Conservation (phyloP, 92 coral and sea anemone genomes). For the Zoanthus solanderi region DNA sequence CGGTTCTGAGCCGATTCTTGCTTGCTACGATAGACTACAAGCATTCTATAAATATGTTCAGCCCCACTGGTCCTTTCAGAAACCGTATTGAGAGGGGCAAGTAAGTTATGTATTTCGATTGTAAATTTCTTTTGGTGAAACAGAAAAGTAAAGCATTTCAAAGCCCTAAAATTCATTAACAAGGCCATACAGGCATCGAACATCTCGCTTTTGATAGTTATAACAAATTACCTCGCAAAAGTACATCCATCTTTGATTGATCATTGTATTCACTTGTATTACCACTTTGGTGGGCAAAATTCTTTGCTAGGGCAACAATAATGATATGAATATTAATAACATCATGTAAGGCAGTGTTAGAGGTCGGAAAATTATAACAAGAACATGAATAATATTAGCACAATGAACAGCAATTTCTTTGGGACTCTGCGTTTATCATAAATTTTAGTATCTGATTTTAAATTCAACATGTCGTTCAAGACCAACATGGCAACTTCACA, state of each 20-base stretch:
- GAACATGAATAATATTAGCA: not conserved
- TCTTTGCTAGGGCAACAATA: not conserved
- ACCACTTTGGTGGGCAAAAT: slow-evolving; percentile 4
- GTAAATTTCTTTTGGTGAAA: no score
- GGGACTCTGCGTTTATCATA: not conserved
- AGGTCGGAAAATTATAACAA: not conserved
- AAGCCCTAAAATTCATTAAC: not conserved
- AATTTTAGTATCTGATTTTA: no score
- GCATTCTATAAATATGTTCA: no score
- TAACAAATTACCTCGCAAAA: slow-evolving; percentile 35
- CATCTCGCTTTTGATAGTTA: not conserved
- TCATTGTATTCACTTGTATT: slow-evolving; percentile 23
- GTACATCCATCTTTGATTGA: slow-evolving; percentile 47
- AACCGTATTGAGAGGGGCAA: no score
- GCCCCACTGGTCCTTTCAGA: no score
- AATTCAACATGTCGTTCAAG: no score
- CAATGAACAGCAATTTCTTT: not conserved
- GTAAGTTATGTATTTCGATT: no score
- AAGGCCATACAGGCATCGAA: not conserved
- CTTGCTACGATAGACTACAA: no score
- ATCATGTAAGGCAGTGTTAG: not conserved
- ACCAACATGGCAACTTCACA: no score
- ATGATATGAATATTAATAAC: not conserved
- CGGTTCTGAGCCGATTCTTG: no score
- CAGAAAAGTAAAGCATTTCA: not conserved